These are phyloP conservation scores for Campaea margaritaria DNA, from an alignment of 2,888 invertebrate species.

Conservation along the genomic window DNA sequence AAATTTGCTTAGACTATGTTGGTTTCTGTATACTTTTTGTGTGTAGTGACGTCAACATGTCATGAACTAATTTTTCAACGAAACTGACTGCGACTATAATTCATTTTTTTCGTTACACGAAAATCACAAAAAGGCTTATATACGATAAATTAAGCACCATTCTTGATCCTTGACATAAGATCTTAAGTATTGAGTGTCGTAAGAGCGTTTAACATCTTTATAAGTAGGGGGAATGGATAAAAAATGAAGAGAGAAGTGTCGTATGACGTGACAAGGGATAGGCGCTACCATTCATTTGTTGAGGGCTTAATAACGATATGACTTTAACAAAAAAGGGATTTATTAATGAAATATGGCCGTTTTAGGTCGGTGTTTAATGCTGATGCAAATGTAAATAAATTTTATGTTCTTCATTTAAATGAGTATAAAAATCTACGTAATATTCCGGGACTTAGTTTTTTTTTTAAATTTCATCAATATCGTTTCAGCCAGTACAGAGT, in stretches of 20 bases:
- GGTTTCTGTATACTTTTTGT: too few species aligned
- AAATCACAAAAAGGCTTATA: conserved; percentile 31
- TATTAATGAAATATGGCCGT: conserved; percentile 22
- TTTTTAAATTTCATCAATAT: too few species aligned
- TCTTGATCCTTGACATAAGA: conserved; percentile 49
- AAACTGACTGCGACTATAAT: too few species aligned
- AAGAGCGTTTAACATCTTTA: conserved; percentile 63
- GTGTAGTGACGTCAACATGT: not conserved
- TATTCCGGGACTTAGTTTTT: too few species aligned
- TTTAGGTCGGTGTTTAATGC: conserved; percentile 6
- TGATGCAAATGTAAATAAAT: not conserved
- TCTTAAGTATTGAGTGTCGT: conserved; percentile 65
- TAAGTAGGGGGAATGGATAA: conserved; percentile 51
- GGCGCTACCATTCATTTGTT: conserved; percentile 42
- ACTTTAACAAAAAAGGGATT: conserved; percentile 28
- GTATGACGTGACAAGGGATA: conserved; percentile 54
- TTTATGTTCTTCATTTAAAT: not conserved
- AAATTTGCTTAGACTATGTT: too few species aligned
- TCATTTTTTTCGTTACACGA: conserved; percentile 3
- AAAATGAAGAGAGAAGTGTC: conserved; percentile 59
- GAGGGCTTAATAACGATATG: conserved; percentile 27
- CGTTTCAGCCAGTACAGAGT: too few species aligned
- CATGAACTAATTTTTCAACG: not conserved
- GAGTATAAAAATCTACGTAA: too few species aligned
- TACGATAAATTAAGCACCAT: conserved; percentile 45